Base-by-base conservation (phyloP, 1,140 invertebrate genomes). In the Antheraea pernyi region DNA sequence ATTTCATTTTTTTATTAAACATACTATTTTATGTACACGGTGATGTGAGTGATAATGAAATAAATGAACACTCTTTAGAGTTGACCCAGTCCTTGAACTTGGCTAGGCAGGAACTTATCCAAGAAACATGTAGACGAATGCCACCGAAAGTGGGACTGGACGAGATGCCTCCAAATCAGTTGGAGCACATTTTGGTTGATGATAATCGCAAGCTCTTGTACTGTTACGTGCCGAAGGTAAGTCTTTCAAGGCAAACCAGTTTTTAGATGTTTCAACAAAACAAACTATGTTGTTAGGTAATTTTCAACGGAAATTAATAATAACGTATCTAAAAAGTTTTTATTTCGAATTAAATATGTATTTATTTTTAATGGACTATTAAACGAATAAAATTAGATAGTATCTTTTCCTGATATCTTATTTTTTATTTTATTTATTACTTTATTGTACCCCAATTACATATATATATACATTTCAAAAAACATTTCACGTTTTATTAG, bases 161-260 rank as follows among this genome's bases (percentile, higher is more conserved):
- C 59, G 89, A 94, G 71, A 74, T 94, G 48, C 93, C 91, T 61
- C 88, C 92, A 11, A 92, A 88, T 68, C 93, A 94, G 72, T 94
- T 96, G 76, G 94, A 95, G 77, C 96, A 97, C 85, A 94, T 98
- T 85, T 92, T 98, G 69, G 95, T 98, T 18, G 96, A 98, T 83
- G 95, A 96, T 78, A 94, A 95, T 64, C 96, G 97, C 79, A 96
- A 96, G 81, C 88, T 98, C 4, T 92, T 98, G 0, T 98, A 98
- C 84, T 98, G 98, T 86, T 98, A 98, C 90, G 97, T 98, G 64
- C 97, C 98, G 67, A 98, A 98, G 94, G 97, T 97, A 93, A 93
- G 89, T 82, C 74, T 79, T 67, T 84, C 82, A 89, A 88, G 85
- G 83, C 76, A 74, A 81, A 87, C 85, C 0, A 18, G 63, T 65